These are phyloP conservation scores for Archaeoteleia sp. DNA, from an alignment of 2,888 invertebrate genomes.

Conservation along the genomic window DNA sequence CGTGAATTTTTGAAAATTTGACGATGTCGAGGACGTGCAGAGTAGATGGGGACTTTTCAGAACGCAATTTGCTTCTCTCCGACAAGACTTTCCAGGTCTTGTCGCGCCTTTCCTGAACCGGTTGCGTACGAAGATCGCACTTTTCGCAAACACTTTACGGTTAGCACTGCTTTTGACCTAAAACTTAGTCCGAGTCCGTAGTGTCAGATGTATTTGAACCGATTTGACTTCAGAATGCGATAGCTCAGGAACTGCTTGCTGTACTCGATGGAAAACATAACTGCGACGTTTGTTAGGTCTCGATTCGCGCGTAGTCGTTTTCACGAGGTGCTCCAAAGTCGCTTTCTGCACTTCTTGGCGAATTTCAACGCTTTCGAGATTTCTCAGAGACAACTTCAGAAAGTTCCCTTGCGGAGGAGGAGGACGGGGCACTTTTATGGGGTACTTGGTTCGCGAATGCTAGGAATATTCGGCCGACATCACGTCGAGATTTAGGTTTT, in stretches of 20 bases:
- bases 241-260: constrained; percentile 75
- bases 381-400: too few species aligned
- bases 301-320: constrained; percentile 6
- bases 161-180: constrained; percentile 56
- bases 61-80: too few species aligned
- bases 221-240: constrained; percentile 74
- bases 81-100: constrained; percentile 74
- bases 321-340: background rate
- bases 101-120: constrained; percentile 56
- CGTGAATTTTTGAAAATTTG: too few species aligned
- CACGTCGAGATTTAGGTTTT: background rate
- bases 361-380: background rate
- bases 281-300: constrained; percentile 60
- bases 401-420: too few species aligned
- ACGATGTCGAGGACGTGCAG: constrained; percentile 32
- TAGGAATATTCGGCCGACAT: constrained; percentile 37
- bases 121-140: constrained; percentile 50
- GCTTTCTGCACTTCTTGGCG: background rate
- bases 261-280: constrained; percentile 75
- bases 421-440: background rate
- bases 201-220: constrained; percentile 75
- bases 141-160: constrained; percentile 33
- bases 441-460: constrained; percentile 3
- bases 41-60: too few species aligned
- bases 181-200: constrained; percentile 74